Evolutionary conservation across 2,797 vertebrate genomes (phyloP), one percentile per base, ranked within the genome.

Genomic region (Sebastes cheni): DNA sequence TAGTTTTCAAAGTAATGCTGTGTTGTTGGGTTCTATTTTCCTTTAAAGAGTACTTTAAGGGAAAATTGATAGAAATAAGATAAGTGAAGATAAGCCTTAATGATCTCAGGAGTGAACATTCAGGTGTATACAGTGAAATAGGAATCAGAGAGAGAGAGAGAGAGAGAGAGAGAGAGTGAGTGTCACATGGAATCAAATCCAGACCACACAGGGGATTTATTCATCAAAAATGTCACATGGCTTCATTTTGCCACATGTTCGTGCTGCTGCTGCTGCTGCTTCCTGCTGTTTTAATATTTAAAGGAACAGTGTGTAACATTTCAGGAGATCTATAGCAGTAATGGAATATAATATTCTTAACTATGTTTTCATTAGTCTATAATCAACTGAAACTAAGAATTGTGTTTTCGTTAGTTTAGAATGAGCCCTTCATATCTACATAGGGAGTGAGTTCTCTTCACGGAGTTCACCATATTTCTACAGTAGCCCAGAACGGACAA

Each of bases 131-230:
- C 30, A 25, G 2, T 65, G 55, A 77, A 27, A 50, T 25, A 30
- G 5, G 14, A 8, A 67, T 72, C 29, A 66, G 64, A 46, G 70
- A 29, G 59, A 11, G 30, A 34, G 32, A 30, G 0, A 32, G 39
- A 10, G 56, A 25, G 29, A 29, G 25, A 29, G 58, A 11, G 50
- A 27, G 30, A 36, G 32, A 25, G 59, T 36, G 52, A 67, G 36
- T 0, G 55, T 58, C 22, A 18, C 14, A 10, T 42, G 66, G 27
- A 72, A 36, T 72, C 22, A 65, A 76, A 83, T 76, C 68, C 58
- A 8, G 29, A 4, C 32, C 18, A 70, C 27, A 65, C 60, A 20
- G 58, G 78, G 78, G 67, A 76, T 83, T 84, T 78, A 71, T 66
- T 77, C 39, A 60, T 16, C 10, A 62, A 60, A 58, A 58, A 67